These are phyloP conservation scores for Ruditapes philippinarum DNA, from an alignment of 1,140 invertebrate genomes.

Conservation along the genomic window DNA sequence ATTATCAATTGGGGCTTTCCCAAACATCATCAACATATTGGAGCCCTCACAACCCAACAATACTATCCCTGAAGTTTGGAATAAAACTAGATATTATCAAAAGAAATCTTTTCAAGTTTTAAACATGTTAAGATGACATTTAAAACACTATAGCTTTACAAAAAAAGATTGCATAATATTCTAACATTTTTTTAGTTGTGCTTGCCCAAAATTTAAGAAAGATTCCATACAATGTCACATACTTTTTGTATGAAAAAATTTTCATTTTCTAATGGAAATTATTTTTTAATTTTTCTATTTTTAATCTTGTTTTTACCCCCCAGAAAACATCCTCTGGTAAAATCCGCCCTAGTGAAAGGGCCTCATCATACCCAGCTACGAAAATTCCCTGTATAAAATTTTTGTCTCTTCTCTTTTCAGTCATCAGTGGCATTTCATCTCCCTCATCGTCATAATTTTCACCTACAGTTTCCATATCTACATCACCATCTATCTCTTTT, in stretches of 20 bases:
- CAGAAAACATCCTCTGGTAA: slow-evolving; percentile 62
- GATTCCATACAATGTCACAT: too few relatives aligned
- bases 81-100: neutral
- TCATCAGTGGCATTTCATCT: neutral
- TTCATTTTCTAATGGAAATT: too few relatives aligned
- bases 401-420: slow-evolving; percentile 36
- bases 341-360: slow-evolving; percentile 56
- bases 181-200: too few relatives aligned
- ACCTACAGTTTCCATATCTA: slow-evolving; percentile 38
- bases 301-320: too few relatives aligned
- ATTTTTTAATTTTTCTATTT: too few relatives aligned
- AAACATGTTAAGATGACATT: too few relatives aligned
- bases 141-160: too few relatives aligned
- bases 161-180: too few relatives aligned
- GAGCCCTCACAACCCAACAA: slow-evolving; percentile 33
- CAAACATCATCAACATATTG: neutral
- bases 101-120: too few relatives aligned
- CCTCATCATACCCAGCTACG: slow-evolving; percentile 59
- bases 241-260: too few relatives aligned
- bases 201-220: too few relatives aligned
- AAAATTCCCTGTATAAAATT: slow-evolving; percentile 63
- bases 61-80: slow-evolving; percentile 22
- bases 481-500: slow-evolving; percentile 61
- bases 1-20: neutral
- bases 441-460: neutral